These are phyloP conservation scores for Ceratitis capitata DNA, from an alignment of 1,140 invertebrate species.

Conservation along the genomic window DNA sequence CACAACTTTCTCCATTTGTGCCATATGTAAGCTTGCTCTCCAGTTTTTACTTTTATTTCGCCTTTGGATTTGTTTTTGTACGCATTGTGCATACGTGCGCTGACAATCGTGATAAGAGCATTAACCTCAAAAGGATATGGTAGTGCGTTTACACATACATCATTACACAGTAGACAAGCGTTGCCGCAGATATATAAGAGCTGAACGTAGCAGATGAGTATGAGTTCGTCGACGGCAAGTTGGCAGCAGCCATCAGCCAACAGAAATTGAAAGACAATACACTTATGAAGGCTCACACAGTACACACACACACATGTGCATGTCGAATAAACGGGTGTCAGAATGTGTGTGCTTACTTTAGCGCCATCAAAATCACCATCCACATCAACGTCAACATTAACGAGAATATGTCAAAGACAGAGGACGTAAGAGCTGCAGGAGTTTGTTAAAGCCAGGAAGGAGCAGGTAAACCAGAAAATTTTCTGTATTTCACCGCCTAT, in stretches of 20 bases:
- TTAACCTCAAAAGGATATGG: not conserved
- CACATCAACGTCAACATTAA: slow-evolving; percentile 12
- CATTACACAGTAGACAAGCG: not conserved
- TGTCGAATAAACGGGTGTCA: not conserved
- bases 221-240: not conserved
- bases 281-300: not conserved
- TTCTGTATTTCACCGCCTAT: too few species aligned
- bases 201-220: not conserved
- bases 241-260: not conserved
- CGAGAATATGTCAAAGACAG: not conserved
- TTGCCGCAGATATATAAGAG: not conserved
- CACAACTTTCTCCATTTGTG: not conserved
- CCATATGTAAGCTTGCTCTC: not conserved
- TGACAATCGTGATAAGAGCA: slow-evolving; percentile 4
- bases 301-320: not conserved
- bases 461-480: not conserved
- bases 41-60: not conserved
- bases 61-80: not conserved
- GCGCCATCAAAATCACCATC: not conserved
- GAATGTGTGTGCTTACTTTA: slow-evolving; percentile 4
- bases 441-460: not conserved
- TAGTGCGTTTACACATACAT: not conserved
- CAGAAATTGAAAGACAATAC: not conserved
- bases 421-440: not conserved
- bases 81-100: too few species aligned